A percentile compares a stretch with the other conserved stretches of the same genome.
phyloP scores from a whole-genome alignment of 2,888 invertebrate species.

The Nomada ferruginata region DNA sequence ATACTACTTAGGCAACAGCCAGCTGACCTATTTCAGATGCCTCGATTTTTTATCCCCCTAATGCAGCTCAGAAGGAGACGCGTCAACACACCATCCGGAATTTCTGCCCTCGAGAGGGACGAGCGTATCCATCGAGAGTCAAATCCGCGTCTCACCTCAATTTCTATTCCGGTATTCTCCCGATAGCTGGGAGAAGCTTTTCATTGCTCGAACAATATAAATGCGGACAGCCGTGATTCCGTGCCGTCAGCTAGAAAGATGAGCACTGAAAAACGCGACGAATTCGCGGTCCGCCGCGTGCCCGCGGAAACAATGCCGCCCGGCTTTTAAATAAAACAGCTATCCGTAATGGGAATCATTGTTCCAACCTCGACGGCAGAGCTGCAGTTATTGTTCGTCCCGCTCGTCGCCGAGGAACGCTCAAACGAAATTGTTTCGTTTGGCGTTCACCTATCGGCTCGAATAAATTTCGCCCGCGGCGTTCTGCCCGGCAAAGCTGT shows the following conservation, averaged over 20 bases:
- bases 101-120: not conserved
- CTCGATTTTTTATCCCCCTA: too few species aligned
- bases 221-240: conserved; percentile 10
- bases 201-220: conserved; percentile 50
- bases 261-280: conserved; percentile 26
- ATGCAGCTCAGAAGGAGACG: not conserved
- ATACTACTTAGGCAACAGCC: not conserved
- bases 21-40: not conserved
- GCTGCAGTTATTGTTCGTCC: conserved; percentile 31
- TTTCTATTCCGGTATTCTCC: not conserved
- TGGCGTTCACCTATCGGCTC: conserved; percentile 8
- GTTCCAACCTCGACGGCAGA: conserved; percentile 25
- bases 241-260: conserved; percentile 5
- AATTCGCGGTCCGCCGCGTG: conserved; percentile 50
- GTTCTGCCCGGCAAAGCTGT: conserved; percentile 6
- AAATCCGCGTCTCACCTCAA: not conserved
- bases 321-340: conserved; percentile 55
- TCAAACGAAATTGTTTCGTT: conserved; percentile 39
- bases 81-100: not conserved
- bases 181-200: conserved; percentile 34
- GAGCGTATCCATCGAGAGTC: not conserved
- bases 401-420: conserved; percentile 28
- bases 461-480: conserved; percentile 29
- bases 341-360: conserved; percentile 58
- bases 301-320: conserved; percentile 44